Evolutionary conservation across 2,888 invertebrate genomes (phyloP).

Genomic region (Aleiodes alternator): DNA sequence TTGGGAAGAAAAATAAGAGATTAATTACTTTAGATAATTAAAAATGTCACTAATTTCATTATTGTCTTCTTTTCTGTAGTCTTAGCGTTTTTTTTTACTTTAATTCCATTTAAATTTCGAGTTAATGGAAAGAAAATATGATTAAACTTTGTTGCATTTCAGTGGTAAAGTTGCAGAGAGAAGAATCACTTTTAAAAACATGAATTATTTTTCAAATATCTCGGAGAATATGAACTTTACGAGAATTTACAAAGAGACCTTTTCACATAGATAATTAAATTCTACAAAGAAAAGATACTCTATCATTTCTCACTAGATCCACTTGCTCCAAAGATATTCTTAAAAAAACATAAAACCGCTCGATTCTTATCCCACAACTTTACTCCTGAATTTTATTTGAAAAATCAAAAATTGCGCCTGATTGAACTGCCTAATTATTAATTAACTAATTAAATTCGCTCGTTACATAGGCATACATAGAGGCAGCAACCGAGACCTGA

Average conservation of each 20-base stretch:
- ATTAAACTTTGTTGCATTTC: constrained; percentile 7
- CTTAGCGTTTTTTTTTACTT: constrained; percentile 12
- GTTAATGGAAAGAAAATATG: constrained; percentile 35
- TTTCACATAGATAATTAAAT: too few relatives aligned
- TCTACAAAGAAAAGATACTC: too few relatives aligned
- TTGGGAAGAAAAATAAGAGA: constrained; percentile 34
- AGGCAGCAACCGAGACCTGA: constrained; percentile 27
- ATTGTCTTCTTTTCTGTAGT: constrained; percentile 28
- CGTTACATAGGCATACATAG: constrained; percentile 24
- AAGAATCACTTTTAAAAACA: too few relatives aligned
- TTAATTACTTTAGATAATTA: constrained; percentile 16
- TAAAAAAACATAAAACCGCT: too few relatives aligned
- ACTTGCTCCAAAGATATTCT: too few relatives aligned
- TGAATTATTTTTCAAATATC: too few relatives aligned
- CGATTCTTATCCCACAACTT: too few relatives aligned
- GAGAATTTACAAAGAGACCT: too few relatives aligned
- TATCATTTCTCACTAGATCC: too few relatives aligned
- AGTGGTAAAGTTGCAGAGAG: too few relatives aligned
- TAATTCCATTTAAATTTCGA: constrained; percentile 2
- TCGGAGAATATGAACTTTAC: too few relatives aligned
- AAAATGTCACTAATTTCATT: constrained; percentile 20
- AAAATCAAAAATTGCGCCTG: not conserved
- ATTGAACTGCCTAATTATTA: constrained; percentile 8
- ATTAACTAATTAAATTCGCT: constrained; percentile 37
- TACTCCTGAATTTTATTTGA: too few relatives aligned